Conservation (phyloP, 2,113 vertebrate genomes). For the Suncus etruscus region DNA sequence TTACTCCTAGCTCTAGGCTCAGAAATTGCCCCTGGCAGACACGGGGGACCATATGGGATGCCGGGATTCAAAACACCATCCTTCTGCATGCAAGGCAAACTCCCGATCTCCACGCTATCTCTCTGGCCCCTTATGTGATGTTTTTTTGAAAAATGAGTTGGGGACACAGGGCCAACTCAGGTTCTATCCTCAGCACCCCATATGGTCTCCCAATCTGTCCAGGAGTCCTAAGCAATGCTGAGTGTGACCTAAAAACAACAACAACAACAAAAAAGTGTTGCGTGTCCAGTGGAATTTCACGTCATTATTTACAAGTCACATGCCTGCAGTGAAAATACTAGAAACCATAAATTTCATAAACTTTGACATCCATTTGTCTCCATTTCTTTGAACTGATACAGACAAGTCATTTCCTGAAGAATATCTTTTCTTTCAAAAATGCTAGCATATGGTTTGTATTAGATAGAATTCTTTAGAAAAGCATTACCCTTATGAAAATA, state of each 20-base stretch:
- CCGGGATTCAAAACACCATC: no score
- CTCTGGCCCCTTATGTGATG: no score
- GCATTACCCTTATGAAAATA: slow-evolving; percentile 79
- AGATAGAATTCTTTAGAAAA: slow-evolving; percentile 78
- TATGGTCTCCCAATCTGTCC: no score
- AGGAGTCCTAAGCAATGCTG: no score
- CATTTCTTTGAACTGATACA: slow-evolving; percentile 69
- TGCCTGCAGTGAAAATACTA: slow-evolving; percentile 59
- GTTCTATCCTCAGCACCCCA: no score
- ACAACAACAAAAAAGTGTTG: background rate
- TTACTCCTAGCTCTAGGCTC: no score
- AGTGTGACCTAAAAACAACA: no score
- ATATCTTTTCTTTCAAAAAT: slow-evolving; percentile 74
- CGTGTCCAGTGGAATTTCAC: background rate
- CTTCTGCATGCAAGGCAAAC: no score
- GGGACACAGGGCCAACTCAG: no score
- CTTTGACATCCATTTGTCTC: slow-evolving; percentile 73
- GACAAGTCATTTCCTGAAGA: slow-evolving; percentile 73
- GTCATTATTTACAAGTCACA: slow-evolving; percentile 41
- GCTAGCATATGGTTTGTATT: slow-evolving; percentile 84
- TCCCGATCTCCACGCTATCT: no score
- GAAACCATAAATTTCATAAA: slow-evolving; percentile 62
- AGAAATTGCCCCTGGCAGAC: no score
- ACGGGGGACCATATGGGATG: no score
- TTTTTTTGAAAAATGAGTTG: background rate